Conservation (phyloP, 2,113 vertebrate genomes). For the Podarcis muralis region DNA sequence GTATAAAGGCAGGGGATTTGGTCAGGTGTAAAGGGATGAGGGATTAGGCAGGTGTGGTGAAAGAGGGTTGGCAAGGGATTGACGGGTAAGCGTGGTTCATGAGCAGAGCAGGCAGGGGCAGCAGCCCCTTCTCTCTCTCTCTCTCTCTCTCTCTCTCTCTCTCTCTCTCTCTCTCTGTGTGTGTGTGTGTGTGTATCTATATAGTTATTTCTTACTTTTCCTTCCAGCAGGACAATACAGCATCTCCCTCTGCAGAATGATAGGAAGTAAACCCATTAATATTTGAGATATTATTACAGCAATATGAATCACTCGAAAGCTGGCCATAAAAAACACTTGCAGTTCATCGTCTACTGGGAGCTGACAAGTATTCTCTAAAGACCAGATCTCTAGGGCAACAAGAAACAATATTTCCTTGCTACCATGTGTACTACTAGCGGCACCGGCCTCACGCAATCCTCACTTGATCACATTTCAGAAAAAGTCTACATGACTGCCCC, state of each 20-base stretch:
- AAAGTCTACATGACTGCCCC: neutral
- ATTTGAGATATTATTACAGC: neutral
- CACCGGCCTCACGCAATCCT: neutral
- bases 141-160: no score
- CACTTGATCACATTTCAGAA: neutral
- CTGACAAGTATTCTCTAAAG: neutral
- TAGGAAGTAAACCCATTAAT: neutral
- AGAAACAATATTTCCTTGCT: neutral
- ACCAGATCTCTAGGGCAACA: neutral
- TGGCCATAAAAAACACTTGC: constrained; percentile 1
- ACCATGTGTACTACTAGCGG: neutral
- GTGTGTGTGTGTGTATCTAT: no score
- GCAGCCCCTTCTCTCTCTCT: no score
- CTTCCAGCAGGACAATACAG: neutral
- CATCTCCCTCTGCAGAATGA: no score
- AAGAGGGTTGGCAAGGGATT: no score
- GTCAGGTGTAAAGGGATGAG: no score
- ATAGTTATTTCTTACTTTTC: neutral
- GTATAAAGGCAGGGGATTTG: no score
- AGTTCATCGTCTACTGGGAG: neutral
- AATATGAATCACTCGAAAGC: neutral
- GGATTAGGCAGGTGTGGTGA: no score
- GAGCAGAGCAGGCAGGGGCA: no score
- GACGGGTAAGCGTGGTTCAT: no score
- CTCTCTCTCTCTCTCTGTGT: no score